Evolutionary conservation across 2,797 vertebrate species (phyloP).

Genomic region (Acanthis flammea): DNA sequence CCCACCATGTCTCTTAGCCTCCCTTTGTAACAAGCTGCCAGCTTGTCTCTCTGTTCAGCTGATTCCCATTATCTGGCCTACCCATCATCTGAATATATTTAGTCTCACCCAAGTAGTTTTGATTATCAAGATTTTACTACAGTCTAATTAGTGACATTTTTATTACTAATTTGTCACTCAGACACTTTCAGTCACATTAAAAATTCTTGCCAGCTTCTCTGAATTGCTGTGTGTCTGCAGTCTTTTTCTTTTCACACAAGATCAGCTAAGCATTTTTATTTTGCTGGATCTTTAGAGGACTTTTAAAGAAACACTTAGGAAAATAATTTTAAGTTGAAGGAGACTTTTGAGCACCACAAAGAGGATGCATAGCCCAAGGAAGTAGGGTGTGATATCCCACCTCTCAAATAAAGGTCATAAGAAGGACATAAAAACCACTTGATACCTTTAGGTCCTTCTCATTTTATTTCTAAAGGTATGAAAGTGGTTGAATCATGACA

Average conservation of each 20-base stretch:
- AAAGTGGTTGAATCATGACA: neutral
- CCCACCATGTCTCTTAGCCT: neutral
- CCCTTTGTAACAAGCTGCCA: conserved; percentile 14
- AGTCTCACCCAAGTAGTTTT: conserved; percentile 63
- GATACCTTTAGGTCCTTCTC: neutral
- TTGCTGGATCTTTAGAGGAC: neutral
- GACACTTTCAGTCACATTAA: conserved; percentile 45
- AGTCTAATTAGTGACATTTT: conserved; percentile 62
- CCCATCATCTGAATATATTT: conserved; percentile 33
- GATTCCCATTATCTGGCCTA: conserved; percentile 46
- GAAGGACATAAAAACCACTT: neutral
- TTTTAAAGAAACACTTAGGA: conserved; percentile 35
- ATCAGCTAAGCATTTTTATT: conserved; percentile 50
- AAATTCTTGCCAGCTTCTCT: conserved; percentile 40
- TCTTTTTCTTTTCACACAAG: conserved; percentile 29
- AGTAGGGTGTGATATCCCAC: neutral
- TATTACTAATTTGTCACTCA: conserved; percentile 67
- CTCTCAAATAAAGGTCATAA: neutral
- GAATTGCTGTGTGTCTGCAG: neutral
- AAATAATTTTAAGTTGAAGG: neutral
- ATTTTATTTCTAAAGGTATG: neutral
- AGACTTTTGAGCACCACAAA: neutral
- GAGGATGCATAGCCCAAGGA: neutral
- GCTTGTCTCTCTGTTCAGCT: conserved; percentile 27
- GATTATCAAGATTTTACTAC: conserved; percentile 56